Evolutionary conservation across 2,888 invertebrate species (phyloP).

Genomic region (Pollenia amentaria): DNA sequence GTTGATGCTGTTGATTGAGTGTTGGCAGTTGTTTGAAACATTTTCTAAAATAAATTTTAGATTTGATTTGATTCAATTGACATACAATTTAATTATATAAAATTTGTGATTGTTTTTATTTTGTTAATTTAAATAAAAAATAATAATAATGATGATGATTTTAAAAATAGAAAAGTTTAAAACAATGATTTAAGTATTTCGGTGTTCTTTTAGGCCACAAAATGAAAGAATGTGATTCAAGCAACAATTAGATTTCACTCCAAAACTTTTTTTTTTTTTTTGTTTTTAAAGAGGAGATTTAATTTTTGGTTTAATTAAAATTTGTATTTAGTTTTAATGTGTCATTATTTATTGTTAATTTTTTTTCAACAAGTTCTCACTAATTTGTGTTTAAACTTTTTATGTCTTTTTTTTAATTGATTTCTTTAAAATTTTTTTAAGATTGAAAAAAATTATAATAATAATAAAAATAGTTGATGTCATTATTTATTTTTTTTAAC

Average conservation of each 20-base stretch:
- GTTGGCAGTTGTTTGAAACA: not conserved
- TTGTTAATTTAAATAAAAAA: conserved; percentile 14
- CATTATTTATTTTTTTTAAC: conserved; percentile 43
- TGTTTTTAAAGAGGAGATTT: not conserved
- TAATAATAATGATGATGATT: not conserved
- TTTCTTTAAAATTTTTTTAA: conserved; percentile 36
- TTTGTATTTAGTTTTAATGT: not conserved
- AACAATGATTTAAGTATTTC: not conserved
- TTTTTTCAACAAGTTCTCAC: conserved; percentile 23
- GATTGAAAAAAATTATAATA: not conserved
- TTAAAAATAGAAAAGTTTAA: not conserved
- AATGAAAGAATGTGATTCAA: not conserved
- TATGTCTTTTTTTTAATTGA: conserved; percentile 56
- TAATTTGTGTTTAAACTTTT: conserved; percentile 55
- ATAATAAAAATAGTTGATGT: conserved; percentile 47
- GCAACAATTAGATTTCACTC: not conserved
- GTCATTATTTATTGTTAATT: conserved; percentile 21
- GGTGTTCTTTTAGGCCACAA: not conserved
- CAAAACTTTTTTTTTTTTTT: conserved; percentile 1
- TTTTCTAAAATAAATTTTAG: conserved; percentile 34
- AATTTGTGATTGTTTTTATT: conserved; percentile 7
- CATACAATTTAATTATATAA: conserved; percentile 14
- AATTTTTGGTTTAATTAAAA: not conserved
- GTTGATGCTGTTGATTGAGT: conserved; percentile 15
- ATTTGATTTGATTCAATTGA: conserved; percentile 35